phyloP scores from a whole-genome alignment of 2,888 invertebrate species.

The Ennomos quercinarius region DNA sequence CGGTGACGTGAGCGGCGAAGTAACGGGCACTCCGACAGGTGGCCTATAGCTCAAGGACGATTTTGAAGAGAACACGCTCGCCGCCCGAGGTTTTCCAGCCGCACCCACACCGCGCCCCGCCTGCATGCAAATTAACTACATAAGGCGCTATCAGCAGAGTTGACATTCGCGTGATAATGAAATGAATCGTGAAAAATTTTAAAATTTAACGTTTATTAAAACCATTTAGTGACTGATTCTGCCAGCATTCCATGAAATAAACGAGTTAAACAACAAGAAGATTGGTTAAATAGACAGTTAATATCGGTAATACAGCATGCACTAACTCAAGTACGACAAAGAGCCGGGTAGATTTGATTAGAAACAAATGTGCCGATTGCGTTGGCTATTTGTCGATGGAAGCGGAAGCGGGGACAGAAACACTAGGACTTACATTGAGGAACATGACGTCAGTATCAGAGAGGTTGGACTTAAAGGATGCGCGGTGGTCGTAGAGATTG shows the following conservation, averaged over 20 bases:
- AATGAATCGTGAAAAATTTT: neutral
- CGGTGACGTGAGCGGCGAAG: slow-evolving; percentile 94
- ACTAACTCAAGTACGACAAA: slow-evolving; percentile 44
- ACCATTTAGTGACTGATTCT: no score
- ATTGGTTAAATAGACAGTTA: slow-evolving; percentile 27
- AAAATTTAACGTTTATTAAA: neutral
- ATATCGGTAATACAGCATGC: slow-evolving; percentile 38
- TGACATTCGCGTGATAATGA: neutral
- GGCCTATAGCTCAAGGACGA: slow-evolving; percentile 94
- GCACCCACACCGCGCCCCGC: slow-evolving; percentile 31
- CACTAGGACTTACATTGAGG: slow-evolving; percentile 91
- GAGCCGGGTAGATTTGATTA: slow-evolving; percentile 37
- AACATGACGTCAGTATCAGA: slow-evolving; percentile 97
- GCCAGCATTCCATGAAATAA: neutral
- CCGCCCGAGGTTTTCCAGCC: slow-evolving; percentile 90
- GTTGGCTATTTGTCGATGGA: slow-evolving; percentile 48
- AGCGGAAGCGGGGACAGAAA: slow-evolving; percentile 50
- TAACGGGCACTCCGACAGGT: slow-evolving; percentile 89
- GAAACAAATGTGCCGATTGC: slow-evolving; percentile 21
- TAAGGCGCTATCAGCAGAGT: neutral
- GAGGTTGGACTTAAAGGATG: slow-evolving; percentile 94
- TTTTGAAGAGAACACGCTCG: slow-evolving; percentile 97
- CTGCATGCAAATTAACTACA: slow-evolving; percentile 14
- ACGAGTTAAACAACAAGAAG: slow-evolving; percentile 1
- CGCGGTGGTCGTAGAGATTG: slow-evolving; percentile 90